Percentiles rank a stretch among this genome's conserved stretches.
Evolutionary conservation across 2,797 vertebrate genomes (phyloP).

Genomic region (Eupleurogrammus muticus): DNA sequence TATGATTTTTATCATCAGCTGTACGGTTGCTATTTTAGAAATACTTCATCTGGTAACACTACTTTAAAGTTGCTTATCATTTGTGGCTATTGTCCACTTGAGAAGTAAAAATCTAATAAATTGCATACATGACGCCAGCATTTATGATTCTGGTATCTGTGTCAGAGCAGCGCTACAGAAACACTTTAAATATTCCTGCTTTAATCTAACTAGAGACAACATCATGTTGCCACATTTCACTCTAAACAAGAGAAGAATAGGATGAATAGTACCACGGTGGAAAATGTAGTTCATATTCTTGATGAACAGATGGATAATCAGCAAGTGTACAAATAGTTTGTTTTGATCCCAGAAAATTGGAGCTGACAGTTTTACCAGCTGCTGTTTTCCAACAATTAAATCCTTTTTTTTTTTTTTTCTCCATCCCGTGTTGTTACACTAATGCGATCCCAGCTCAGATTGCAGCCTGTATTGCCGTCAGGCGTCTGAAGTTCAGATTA

Average conservation of each 20-base stretch:
- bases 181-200: not conserved
- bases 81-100: no score
- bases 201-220: conserved; percentile 16
- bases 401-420: conserved; percentile 4
- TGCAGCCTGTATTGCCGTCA: not conserved
- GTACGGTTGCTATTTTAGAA: no score
- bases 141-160: no score
- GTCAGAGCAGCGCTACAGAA: not conserved
- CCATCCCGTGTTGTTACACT: no score
- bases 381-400: conserved; percentile 19
- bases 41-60: no score
- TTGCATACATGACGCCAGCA: no score
- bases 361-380: conserved; percentile 15
- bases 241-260: conserved; percentile 3
- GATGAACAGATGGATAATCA: conserved; percentile 31
- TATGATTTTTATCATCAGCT: no score
- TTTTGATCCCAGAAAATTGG: not conserved
- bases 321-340: conserved; percentile 2
- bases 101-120: no score
- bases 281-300: conserved; percentile 14
- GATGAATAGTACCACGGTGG: not conserved
- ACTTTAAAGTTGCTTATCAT: no score
- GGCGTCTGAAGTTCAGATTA: not conserved
- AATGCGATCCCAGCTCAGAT: no score
- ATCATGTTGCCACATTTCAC: conserved; percentile 11